These are phyloP conservation scores for Ctenosaura bakeri DNA, from an alignment of 2,797 vertebrate species.

Conservation along the genomic window DNA sequence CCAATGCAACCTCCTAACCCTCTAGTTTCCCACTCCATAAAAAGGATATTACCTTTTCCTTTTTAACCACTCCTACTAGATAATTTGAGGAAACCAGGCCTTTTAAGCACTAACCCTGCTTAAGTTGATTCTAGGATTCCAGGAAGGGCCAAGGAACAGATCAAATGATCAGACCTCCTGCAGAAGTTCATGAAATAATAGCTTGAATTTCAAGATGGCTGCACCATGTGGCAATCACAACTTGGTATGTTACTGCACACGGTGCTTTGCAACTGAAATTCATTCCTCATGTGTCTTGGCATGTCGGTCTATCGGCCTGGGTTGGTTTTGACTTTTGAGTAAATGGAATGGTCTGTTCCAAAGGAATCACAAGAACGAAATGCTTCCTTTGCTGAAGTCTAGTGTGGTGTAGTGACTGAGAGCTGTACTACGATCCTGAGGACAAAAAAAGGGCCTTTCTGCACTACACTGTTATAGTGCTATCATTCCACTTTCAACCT, in stretches of 20 bases:
- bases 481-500: too few relatives aligned
- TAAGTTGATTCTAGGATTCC: background rate
- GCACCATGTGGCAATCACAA: background rate
- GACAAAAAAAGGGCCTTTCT: too few relatives aligned
- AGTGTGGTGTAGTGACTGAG: background rate
- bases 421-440: too few relatives aligned
- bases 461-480: too few relatives aligned
- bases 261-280: background rate
- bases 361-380: background rate
- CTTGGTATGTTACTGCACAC: background rate
- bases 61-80: too few relatives aligned
- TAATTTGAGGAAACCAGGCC: background rate
- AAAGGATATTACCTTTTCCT: background rate
- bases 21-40: background rate
- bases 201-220: background rate
- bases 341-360: background rate
- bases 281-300: background rate
- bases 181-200: background rate
- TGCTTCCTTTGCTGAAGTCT: background rate
- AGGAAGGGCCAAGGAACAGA: background rate
- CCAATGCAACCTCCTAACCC: too few relatives aligned
- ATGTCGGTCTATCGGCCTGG: background rate
- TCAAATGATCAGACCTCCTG: background rate
- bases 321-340: background rate
- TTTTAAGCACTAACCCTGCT: constrained; percentile 3